Base-by-base conservation (phyloP, 2,888 invertebrate species). In the Tanaodytes sp. region DNA sequence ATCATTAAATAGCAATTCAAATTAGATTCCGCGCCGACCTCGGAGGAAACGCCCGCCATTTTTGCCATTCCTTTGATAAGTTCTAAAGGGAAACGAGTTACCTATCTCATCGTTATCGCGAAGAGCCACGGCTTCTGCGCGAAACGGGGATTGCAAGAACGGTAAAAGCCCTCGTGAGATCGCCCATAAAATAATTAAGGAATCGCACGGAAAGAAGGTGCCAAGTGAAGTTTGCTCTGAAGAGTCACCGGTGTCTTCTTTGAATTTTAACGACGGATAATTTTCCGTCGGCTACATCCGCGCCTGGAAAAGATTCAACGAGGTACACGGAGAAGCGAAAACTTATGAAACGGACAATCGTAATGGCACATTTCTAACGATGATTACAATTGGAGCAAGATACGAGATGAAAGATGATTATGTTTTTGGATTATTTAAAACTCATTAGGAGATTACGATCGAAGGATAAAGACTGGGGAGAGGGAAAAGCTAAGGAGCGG, bases 121-220 rank as follows among this genome's bases (percentile, higher is more conserved):
- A 33, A 20, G 51, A 37, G 52, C 43, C 46, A 49, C 9, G 19
- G 45, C 36, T 55, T 57, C 46, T 42, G 33, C 33, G 39, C 19
- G 57, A 4, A 8, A 12, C 3, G 19, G 12, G 16, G 18, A 59
- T 39, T 16, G 27, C 65, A 19, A 18, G 45, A 61, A 46, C 40
- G 36, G 39, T 54, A 72, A 75, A 73, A 74, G 68, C 62, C 42
- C 66, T 57, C 71, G 42, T 48, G 72, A 71, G 75, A 75, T 76
- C 75, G 74, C 73, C 75, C 75, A 75, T 77, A 77, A 77, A 78
- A 76, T 77, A 75, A 78, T 77, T 78, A 78, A 77, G 75, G 73
- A 75, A 72, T 64, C 71, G 65, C 71, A 42, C 64, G 49, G 58
- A 68, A 71, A 68, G 70, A 66, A 62, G 45, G 43, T 61, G 51